phyloP scores from a whole-genome alignment of 1,140 invertebrate species.

The Drosophila virilis region DNA sequence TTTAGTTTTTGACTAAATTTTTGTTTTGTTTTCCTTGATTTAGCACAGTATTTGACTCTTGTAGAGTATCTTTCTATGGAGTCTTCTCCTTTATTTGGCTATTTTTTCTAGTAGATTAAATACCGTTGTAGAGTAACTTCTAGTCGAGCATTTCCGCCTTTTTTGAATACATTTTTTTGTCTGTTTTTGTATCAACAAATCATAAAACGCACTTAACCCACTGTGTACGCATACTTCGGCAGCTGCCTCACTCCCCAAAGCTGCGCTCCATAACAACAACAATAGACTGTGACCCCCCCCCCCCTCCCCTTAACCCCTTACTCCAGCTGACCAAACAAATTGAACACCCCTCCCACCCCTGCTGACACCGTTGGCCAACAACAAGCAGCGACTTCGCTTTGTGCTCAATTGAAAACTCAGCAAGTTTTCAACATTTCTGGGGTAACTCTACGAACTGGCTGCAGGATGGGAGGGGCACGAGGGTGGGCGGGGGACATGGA shows the following conservation, averaged over 20 bases:
- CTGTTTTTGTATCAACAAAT: conserved; percentile 48
- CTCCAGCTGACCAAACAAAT: conserved; percentile 70
- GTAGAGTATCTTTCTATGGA: background rate
- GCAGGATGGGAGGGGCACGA: background rate
- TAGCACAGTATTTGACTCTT: background rate
- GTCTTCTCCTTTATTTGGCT: background rate
- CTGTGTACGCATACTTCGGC: conserved; percentile 18
- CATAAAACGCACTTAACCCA: conserved; percentile 71
- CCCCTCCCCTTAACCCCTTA: conserved; percentile 1
- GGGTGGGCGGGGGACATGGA: conserved; percentile 22
- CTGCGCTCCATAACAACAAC: conserved; percentile 12
- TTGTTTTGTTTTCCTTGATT: background rate
- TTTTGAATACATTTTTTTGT: background rate
- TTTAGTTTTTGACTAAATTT: no score
- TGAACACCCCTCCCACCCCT: conserved; percentile 33
- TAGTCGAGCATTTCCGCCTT: background rate
- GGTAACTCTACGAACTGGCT: conserved; percentile 24
- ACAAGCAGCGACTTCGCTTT: conserved; percentile 28
- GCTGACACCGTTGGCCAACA: background rate
- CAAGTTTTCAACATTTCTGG: conserved; percentile 66
- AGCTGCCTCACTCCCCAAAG: background rate
- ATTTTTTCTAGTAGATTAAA: background rate
- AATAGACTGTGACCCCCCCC: conserved; percentile 12
- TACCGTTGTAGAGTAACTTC: background rate
- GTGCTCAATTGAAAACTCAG: conserved; percentile 74